These are phyloP conservation scores for Diarsia mendica DNA, from an alignment of 2,888 invertebrate genomes.

Conservation along the genomic window DNA sequence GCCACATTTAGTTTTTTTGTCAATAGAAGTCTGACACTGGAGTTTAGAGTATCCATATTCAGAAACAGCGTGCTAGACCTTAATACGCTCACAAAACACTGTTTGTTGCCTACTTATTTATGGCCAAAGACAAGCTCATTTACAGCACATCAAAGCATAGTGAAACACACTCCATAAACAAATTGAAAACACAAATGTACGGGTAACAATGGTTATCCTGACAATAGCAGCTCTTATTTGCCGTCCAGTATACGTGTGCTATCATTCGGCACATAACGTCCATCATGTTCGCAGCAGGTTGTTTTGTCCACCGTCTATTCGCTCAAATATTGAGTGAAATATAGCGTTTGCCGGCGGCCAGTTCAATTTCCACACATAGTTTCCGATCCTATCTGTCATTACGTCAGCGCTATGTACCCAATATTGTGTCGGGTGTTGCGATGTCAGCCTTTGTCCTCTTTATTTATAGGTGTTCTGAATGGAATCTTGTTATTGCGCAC, in stretches of 20 bases:
- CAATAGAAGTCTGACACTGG: too few species aligned
- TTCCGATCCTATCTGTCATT: slow-evolving; percentile 82
- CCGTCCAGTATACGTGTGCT: slow-evolving; percentile 45
- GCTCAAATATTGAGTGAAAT: slow-evolving; percentile 84
- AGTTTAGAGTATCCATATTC: too few species aligned
- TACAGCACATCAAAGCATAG: background rate
- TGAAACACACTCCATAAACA: slow-evolving; percentile 14
- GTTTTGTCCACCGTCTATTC: slow-evolving; percentile 77
- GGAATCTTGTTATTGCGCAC: slow-evolving; percentile 9
- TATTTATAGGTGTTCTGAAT: slow-evolving; percentile 69
- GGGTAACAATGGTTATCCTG: slow-evolving; percentile 63
- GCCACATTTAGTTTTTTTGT: too few species aligned
- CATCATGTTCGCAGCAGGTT: slow-evolving; percentile 85
- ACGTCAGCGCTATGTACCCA: slow-evolving; percentile 74
- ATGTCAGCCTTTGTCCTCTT: slow-evolving; percentile 73
- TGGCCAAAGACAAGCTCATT: slow-evolving; percentile 3
- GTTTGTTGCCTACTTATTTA: background rate
- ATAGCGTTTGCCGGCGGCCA: slow-evolving; percentile 72
- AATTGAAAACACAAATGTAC: slow-evolving; percentile 38
- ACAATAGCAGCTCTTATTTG: slow-evolving; percentile 70
- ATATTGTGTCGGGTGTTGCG: slow-evolving; percentile 71
- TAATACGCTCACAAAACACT: background rate
- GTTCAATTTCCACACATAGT: slow-evolving; percentile 78
- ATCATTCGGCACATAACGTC: slow-evolving; percentile 71
- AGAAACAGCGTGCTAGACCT: too few species aligned